Base-by-base conservation (phyloP, 1,140 invertebrate species). In the Condylostylus longicornis region DNA sequence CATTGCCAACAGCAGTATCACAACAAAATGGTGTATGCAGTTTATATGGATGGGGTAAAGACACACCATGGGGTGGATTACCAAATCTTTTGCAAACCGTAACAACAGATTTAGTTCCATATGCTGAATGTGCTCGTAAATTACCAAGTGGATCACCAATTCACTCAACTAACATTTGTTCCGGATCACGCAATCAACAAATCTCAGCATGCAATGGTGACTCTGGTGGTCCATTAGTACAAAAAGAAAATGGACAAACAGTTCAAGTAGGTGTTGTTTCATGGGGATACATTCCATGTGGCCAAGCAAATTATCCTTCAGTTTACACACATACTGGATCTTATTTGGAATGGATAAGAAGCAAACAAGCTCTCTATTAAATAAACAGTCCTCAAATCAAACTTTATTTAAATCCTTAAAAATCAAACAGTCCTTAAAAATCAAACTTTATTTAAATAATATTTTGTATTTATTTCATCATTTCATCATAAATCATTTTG, bases 281-380 rank as follows among this genome's bases (percentile, higher is more conserved):
- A 2, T 84, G 78, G 76, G 80, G 80, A 10, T 59, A 73, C 20
- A 64, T 71, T 27, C 82, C 81, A 42, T 80, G 79, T 45, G 76
- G 77, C 3, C 44, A 55, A 15, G 58, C 53, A 44, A 69, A 71
- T 13, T 59, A 66, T 2, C 80, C 81, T 2, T 77, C 78, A 0
- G 71, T 84, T 0, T 84, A 77, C 51, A 77, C 78, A 0, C 70
- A 69, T 44, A 72, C 79, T 2, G 68, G 72, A 1, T 50, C 65
- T 12, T 77, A 71, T 47, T 38, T 70, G 14, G 57, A 67, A 14
- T 57, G 54, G 54, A n/a, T 53, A 8, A 0, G 12, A 28, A 28
- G 44, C 7, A 29, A 50, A 22, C 48, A 56, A 42, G 33, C 13
- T 21, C 45, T 54, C 18, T 57, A 42, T 47, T 53, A 57, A 38